Conservation (phyloP, 2,888 invertebrate genomes). For the Eupithecia inturbata region DNA sequence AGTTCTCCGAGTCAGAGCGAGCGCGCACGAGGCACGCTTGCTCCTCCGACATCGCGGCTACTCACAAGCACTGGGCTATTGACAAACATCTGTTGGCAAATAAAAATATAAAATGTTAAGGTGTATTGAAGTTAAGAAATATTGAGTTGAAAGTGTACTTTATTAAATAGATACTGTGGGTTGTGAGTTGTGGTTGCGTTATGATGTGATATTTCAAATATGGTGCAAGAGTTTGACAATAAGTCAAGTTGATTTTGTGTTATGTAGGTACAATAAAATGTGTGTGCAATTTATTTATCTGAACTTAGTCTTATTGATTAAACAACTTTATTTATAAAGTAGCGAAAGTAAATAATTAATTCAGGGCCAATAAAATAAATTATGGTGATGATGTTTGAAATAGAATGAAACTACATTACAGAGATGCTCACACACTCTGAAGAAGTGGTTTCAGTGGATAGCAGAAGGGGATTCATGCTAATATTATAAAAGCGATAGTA, state of each 20-base stretch:
- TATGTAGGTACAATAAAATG: not conserved
- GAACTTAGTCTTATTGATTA: not conserved
- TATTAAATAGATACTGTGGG: not conserved
- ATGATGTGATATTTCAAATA: not conserved
- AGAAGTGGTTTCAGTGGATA: not conserved
- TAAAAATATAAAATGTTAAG: not conserved
- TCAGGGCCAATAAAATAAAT: not conserved
- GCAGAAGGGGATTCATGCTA: too few relatives aligned
- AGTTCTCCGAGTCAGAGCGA: constrained; percentile 79
- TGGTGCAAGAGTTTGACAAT: not conserved
- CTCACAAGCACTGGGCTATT: constrained; percentile 40
- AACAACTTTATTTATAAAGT: not conserved
- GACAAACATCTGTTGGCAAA: constrained; percentile 62
- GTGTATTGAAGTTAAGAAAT: not conserved
- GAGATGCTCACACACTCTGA: not conserved
- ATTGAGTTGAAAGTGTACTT: not conserved
- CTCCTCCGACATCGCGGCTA: constrained; percentile 82
- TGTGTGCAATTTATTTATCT: not conserved
- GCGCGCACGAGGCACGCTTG: constrained; percentile 85
- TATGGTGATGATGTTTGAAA: not conserved
- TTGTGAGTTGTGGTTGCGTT: not conserved
- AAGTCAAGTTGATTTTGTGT: not conserved
- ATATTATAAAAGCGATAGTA: too few relatives aligned
- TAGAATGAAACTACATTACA: not conserved
- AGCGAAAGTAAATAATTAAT: not conserved